Percentiles rank a stretch among this genome's conserved stretches.
Conservation (phyloP, 2,888 invertebrate species). For the Cheilosia scutellata region DNA sequence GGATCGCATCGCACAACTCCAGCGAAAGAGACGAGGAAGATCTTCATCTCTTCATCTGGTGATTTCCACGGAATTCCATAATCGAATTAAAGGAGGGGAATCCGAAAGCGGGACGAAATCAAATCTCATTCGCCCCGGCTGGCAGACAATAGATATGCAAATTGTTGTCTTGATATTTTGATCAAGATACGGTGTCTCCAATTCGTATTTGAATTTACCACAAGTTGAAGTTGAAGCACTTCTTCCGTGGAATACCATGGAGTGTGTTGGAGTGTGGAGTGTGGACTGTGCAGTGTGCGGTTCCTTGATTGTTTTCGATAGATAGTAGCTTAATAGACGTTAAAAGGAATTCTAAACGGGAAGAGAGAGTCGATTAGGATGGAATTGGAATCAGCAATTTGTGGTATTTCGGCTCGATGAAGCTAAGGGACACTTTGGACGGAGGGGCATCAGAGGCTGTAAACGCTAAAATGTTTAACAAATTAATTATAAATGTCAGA, state of each 20-base stretch:
- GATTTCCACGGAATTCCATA: conserved; percentile 67
- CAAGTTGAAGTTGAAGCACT: conserved; percentile 42
- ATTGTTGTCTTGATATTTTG: conserved; percentile 69
- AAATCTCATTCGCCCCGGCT: conserved; percentile 54
- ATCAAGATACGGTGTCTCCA: conserved; percentile 59
- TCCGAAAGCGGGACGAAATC: conserved; percentile 52
- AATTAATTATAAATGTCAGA: conserved; percentile 46
- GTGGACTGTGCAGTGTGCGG: conserved; percentile 13
- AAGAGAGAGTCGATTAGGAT: conserved; percentile 30
- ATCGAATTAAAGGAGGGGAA: conserved; percentile 67
- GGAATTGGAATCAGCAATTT: conserved; percentile 17
- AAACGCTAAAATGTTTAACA: conserved; percentile 26
- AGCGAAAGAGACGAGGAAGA: conserved; percentile 51
- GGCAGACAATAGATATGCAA: conserved; percentile 71
- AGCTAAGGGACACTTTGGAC: background rate
- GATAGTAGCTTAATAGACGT: conserved; percentile 66
- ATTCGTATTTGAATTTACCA: conserved; percentile 43
- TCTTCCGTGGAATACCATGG: conserved; percentile 43
- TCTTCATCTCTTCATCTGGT: conserved; percentile 56
- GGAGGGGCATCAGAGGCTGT: conserved; percentile 3
- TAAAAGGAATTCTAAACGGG: conserved; percentile 62
- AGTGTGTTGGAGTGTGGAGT: background rate
- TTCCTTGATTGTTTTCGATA: conserved; percentile 57
- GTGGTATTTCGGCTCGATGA: background rate
- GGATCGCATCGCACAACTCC: conserved; percentile 21